phyloP scores from a whole-genome alignment of 1,140 invertebrate genomes.

The Varroa destructor region DNA sequence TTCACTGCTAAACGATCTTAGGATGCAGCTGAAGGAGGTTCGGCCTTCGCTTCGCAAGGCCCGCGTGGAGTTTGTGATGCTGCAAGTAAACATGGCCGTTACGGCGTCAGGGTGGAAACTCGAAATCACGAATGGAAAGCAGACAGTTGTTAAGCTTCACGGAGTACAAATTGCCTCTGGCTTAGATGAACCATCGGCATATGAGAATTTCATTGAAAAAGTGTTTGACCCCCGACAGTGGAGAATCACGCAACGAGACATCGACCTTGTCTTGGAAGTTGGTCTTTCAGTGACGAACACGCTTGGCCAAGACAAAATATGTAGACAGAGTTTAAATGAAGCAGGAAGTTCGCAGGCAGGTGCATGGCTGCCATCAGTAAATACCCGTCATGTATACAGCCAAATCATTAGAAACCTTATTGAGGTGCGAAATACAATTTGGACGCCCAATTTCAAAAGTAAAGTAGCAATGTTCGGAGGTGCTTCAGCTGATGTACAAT shows the following conservation, averaged over 20 bases:
- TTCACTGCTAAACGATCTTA: no score
- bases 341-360: no score
- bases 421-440: background rate
- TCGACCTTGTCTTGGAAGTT: no score
- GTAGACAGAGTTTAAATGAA: no score
- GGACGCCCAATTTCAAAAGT: background rate
- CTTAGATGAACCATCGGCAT: background rate
- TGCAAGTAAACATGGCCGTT: constrained; percentile 8
- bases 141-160: background rate
- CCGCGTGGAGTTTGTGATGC: constrained; percentile 14
- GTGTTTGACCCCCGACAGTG: background rate
- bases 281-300: no score
- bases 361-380: no score
- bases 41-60: background rate
- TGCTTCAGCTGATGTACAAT: background rate
- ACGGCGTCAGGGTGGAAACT: background rate
- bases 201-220: background rate
- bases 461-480: constrained; percentile 11
- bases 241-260: background rate
- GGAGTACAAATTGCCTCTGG: background rate
- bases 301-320: no score
- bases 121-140: background rate
- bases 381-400: no score
- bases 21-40: background rate
- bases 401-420: constrained; percentile 3